Conservation (phyloP, 2,113 vertebrate genomes). For the Dasyornis broadbenti region DNA sequence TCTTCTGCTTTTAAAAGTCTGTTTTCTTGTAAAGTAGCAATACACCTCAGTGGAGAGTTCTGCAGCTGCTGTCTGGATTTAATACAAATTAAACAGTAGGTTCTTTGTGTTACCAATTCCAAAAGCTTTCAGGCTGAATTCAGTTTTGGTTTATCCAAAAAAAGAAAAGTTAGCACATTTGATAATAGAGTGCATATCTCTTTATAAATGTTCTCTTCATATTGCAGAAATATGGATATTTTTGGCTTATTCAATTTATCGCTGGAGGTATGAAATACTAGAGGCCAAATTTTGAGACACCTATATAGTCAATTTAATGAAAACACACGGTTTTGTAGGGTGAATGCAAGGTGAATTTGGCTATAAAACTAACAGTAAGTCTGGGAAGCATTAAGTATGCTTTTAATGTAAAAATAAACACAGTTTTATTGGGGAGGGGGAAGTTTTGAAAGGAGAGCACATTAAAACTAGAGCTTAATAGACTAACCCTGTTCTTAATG, state of each 20-base stretch:
- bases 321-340: background rate
- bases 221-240: background rate
- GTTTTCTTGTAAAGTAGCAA: background rate
- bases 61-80: background rate
- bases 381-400: background rate
- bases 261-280: background rate
- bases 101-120: background rate
- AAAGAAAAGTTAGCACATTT: background rate
- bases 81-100: background rate
- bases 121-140: background rate
- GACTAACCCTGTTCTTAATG: background rate
- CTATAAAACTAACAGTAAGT: background rate
- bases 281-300: background rate
- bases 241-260: background rate
- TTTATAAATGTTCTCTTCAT: background rate
- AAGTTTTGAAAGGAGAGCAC: background rate
- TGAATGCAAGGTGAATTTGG: background rate
- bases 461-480: background rate
- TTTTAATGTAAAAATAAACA: background rate
- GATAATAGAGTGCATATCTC: background rate
- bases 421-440: rapidly evolving
- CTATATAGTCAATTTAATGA: background rate
- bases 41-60: background rate
- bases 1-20: constrained; percentile 20
- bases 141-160: background rate